phyloP scores from a whole-genome alignment of 2,888 invertebrate genomes.

The Alsophila aescularia region DNA sequence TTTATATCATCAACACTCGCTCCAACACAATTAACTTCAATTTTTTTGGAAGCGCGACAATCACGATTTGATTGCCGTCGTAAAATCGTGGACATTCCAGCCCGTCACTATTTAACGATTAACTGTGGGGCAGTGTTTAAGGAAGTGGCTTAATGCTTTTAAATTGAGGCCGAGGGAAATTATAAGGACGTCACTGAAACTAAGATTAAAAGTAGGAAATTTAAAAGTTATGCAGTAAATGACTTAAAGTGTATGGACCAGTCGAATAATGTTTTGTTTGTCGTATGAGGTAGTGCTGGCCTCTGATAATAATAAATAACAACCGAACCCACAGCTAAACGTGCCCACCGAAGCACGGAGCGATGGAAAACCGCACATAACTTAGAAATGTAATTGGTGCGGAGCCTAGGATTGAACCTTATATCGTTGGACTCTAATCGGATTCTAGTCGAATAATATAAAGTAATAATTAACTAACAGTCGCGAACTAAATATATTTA shows the following conservation, averaged over 20 bases:
- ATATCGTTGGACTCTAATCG: too few species aligned
- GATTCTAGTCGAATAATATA: too few species aligned
- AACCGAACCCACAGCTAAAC: too few species aligned
- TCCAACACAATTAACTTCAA: constrained; percentile 75
- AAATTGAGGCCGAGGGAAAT: constrained; percentile 13
- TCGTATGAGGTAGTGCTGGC: too few species aligned
- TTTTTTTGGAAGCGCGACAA: constrained; percentile 78
- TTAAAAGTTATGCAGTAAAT: background rate
- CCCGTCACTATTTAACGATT: constrained; percentile 62
- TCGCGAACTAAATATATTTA: too few species aligned
- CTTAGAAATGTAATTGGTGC: too few species aligned
- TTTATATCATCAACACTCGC: constrained; percentile 80
- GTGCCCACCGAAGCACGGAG: too few species aligned
- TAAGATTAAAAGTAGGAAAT: background rate
- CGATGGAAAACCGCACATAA: too few species aligned
- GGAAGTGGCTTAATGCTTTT: constrained; percentile 15
- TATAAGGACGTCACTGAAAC: background rate
- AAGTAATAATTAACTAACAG: background rate
- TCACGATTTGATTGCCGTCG: constrained; percentile 77
- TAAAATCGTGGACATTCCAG: constrained; percentile 68
- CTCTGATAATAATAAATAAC: too few species aligned
- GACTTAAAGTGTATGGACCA: background rate
- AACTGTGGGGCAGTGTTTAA: constrained; percentile 41
- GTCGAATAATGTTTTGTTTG: background rate
- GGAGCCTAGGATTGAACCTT: too few species aligned